Evolutionary conservation across 2,888 invertebrate genomes (phyloP), one percentile per base, ranked within the genome.

Genomic region (Stomorhina lunata): DNA sequence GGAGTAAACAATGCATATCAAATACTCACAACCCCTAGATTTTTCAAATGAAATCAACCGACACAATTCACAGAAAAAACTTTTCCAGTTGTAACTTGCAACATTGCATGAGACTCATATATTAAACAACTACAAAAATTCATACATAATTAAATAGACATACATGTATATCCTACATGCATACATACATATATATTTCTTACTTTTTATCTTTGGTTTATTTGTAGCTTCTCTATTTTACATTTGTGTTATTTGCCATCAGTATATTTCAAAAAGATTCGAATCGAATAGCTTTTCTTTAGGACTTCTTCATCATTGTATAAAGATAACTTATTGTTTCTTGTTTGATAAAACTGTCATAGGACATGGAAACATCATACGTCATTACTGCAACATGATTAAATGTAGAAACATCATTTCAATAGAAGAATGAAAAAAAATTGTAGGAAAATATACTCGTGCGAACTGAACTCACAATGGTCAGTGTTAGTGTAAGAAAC

Each of bases 251-350:
- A n/a, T n/a, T n/a, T n/a, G n/a, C n/a, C n/a, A n/a, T n/a, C n/a
- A n/a, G n/a, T n/a, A n/a, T n/a, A n/a, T n/a, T n/a, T n/a, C n/a
- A n/a, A n/a, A n/a, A n/a, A n/a, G n/a, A n/a, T n/a, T n/a, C n/a
- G n/a, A n/a, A n/a, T n/a, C n/a, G n/a, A n/a, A n/a, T n/a, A n/a
- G n/a, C n/a, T n/a, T n/a, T n/a, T n/a, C n/a, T n/a, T n/a, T n/a
- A n/a, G n/a, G n/a, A n/a, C 48, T 34, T 10, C 40, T 61, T 20
- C 9, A 65, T 76, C 40, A 48, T 50, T 80, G 68, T 59, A 29
- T 25, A 73, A 73, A 68, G 71, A 72, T 73, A 73, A 81, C 78
- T 75, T 82, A 65, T 75, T 69, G 78, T 81, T n/a, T n/a, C 63
- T 81, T 9, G 22, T 77, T 50, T 77, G 59, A 71, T 72, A 15